Evolutionary conservation across 1,140 invertebrate species (phyloP).

Genomic region (Charaxes varanes): DNA sequence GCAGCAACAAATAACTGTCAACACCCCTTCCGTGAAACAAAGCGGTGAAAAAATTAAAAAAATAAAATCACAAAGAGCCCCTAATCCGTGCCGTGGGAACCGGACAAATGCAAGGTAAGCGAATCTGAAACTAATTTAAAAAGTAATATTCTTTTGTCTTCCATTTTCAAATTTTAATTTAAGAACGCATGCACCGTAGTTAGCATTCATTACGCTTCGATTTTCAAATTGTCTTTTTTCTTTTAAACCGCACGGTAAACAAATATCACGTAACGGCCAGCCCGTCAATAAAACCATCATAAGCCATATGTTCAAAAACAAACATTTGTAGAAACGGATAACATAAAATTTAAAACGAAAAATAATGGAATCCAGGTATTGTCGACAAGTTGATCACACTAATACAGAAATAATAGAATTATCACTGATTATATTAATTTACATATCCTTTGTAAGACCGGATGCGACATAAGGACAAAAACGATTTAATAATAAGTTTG

Average conservation of each 20-base stretch:
- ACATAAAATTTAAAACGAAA: constrained; percentile 24
- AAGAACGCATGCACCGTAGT: constrained; percentile 33
- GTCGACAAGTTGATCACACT: constrained; percentile 63
- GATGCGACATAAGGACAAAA: constrained; percentile 69
- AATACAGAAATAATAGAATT: constrained; percentile 68
- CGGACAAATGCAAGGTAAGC: constrained; percentile 66
- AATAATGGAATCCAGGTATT: constrained; percentile 24
- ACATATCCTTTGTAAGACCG: constrained; percentile 67
- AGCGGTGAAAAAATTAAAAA: constrained; percentile 56
- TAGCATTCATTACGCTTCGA: constrained; percentile 16
- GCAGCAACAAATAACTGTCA: constrained; percentile 71
- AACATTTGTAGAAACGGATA: constrained; percentile 36
- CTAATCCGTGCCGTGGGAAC: constrained; percentile 70
- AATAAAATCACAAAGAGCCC: constrained; percentile 65
- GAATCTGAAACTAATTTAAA: constrained; percentile 72
- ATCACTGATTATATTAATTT: constrained; percentile 70
- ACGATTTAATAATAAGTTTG: constrained; percentile 71
- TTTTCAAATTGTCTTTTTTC: constrained; percentile 6
- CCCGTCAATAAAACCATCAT: constrained; percentile 7
- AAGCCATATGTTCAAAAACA: constrained; percentile 36
- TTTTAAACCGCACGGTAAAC: constrained; percentile 9
- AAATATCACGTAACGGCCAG: constrained; percentile 3
- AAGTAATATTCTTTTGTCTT: constrained; percentile 67
- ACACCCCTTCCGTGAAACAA: constrained; percentile 72
- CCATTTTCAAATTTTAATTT: constrained; percentile 57